phyloP scores from a whole-genome alignment of 2,888 invertebrate genomes.

The Corbicula japonica region DNA sequence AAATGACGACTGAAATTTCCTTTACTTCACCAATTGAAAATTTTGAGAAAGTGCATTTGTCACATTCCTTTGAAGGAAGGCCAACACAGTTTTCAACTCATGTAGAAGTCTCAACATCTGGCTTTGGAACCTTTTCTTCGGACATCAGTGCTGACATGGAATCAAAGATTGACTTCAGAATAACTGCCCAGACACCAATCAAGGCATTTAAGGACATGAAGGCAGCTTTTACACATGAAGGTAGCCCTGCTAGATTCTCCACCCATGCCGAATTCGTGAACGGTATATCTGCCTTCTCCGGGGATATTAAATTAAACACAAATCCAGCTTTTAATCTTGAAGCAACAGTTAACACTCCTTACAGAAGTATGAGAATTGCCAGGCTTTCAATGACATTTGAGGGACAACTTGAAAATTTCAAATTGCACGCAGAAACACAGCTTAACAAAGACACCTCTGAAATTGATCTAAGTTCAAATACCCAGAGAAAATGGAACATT shows the following conservation, averaged over 20 bases:
- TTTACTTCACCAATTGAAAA: slow-evolving; percentile 34
- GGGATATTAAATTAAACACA: slow-evolving; percentile 31
- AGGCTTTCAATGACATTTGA: slow-evolving; percentile 27
- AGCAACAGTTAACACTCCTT: slow-evolving; percentile 43
- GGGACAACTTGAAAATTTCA: slow-evolving; percentile 37
- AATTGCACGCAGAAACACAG: slow-evolving; percentile 41
- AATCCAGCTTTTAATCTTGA: slow-evolving; percentile 32
- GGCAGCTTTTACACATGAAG: slow-evolving; percentile 44
- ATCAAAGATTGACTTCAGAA: neutral
- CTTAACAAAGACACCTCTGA: slow-evolving; percentile 45
- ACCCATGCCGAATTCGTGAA: slow-evolving; percentile 37
- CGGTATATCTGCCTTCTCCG: slow-evolving; percentile 4
- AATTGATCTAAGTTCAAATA: slow-evolving; percentile 31
- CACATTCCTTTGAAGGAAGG: slow-evolving; percentile 36
- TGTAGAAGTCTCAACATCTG: slow-evolving; percentile 32
- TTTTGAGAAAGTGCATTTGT: no score
- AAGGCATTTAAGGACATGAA: slow-evolving; percentile 41
- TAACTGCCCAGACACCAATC: slow-evolving; percentile 38
- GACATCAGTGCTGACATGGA: slow-evolving; percentile 20
- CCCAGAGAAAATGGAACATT: slow-evolving; percentile 29
- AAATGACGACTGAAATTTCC: slow-evolving; percentile 7
- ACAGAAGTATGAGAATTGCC: slow-evolving; percentile 4
- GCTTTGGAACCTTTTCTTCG: slow-evolving; percentile 15
- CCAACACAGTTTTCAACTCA: slow-evolving; percentile 23
- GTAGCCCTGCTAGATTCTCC: slow-evolving; percentile 22